Conservation (phyloP, 2,797 vertebrate species). For the Melanotaenia maccullochi region DNA sequence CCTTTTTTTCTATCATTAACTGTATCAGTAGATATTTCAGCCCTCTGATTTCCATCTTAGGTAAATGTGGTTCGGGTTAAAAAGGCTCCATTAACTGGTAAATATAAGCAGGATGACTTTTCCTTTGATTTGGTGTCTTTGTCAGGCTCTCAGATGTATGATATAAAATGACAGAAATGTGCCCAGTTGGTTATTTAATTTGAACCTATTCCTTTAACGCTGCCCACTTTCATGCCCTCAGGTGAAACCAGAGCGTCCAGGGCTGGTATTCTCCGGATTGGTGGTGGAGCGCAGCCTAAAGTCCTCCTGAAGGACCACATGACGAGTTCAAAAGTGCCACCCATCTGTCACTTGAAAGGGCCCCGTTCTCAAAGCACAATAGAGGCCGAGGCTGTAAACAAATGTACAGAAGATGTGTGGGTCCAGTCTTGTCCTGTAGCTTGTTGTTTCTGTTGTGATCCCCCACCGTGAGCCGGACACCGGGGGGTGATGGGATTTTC, state of each 20-base stretch:
- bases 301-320: constrained; percentile 64
- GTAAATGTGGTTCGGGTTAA: neutral
- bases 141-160: constrained; percentile 18
- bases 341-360: constrained; percentile 84
- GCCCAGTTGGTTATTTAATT: constrained; percentile 24
- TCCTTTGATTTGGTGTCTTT: neutral
- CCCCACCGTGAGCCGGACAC: constrained; percentile 67
- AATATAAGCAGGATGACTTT: neutral
- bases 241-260: neutral
- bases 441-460: constrained; percentile 62
- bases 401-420: constrained; percentile 71
- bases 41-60: neutral
- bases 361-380: constrained; percentile 66
- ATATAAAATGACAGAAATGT: constrained; percentile 24
- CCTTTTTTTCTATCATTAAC: neutral
- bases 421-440: constrained; percentile 48
- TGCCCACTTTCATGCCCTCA: neutral
- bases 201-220: constrained; percentile 29
- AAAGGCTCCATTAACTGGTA: neutral
- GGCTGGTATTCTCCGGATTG: neutral
- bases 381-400: constrained; percentile 71
- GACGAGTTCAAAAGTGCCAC: constrained; percentile 77
- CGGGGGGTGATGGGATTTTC: constrained; percentile 59
- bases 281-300: constrained; percentile 8
- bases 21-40: neutral